A percentile compares a stretch with the other conserved stretches of the same genome.
Conservation (phyloP, 2,888 invertebrate species). For the Physocephala rufipes region DNA sequence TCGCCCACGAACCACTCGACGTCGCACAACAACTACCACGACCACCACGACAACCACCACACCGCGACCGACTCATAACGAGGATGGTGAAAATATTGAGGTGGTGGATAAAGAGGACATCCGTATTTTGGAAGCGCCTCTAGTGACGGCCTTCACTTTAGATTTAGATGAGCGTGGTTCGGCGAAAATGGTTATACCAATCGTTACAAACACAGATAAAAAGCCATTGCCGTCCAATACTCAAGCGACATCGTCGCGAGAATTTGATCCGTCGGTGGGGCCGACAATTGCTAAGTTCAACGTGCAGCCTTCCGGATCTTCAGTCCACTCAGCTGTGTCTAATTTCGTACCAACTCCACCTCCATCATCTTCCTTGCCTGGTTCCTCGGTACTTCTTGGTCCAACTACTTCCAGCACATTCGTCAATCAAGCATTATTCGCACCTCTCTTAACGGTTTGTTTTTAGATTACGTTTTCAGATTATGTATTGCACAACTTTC, state of each 20-base stretch:
- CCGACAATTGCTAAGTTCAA: conserved; percentile 61
- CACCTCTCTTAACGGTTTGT: conserved; percentile 44
- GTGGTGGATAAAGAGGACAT: conserved; percentile 76
- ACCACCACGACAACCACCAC: conserved; percentile 71
- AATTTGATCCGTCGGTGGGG: conserved; percentile 49
- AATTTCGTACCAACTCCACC: conserved; percentile 40
- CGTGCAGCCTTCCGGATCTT: conserved; percentile 53
- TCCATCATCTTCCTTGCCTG: conserved; percentile 49
- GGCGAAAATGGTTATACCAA: conserved; percentile 82
- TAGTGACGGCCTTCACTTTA: conserved; percentile 86
- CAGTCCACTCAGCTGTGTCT: conserved; percentile 16
- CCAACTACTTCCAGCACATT: conserved; percentile 45
- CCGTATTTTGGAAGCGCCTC: conserved; percentile 82
- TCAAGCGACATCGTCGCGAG: conserved; percentile 10
- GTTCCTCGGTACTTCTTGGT: conserved; percentile 26
- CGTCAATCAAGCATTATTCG: conserved; percentile 37
- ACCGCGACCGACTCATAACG: conserved; percentile 75
- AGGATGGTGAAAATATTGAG: conserved; percentile 74
- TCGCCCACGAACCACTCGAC: conserved; percentile 68
- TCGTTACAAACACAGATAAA: conserved; percentile 66
- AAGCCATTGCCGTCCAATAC: conserved; percentile 29
- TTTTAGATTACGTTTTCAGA: too few species aligned
- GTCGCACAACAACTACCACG: conserved; percentile 67
- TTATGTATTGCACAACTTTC: too few species aligned
- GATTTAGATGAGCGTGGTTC: conserved; percentile 82